Evolutionary conservation across 2,888 invertebrate genomes (phyloP), one percentile per base, ranked within the genome.

Genomic region (Aricia artaxerxes): DNA sequence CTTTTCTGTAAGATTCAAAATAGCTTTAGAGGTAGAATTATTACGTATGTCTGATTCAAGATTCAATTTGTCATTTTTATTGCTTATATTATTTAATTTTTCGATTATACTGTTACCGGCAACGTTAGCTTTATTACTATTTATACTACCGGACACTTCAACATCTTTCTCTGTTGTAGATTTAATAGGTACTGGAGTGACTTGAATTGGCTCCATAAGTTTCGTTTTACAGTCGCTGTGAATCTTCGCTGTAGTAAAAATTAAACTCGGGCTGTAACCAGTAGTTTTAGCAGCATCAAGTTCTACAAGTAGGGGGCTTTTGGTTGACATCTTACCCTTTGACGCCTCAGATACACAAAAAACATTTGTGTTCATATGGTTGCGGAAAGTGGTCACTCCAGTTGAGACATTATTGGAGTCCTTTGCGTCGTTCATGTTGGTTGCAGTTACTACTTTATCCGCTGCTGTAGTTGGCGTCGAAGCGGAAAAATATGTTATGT

Each of bases 221-320:
- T 89, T 91, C 40, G 86, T 85, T 87, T 91, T 91, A 72, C 86
- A 88, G 81, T 92, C 91, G 2, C 89, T 86, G 78, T 93, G 93
- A 83, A 94, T 94, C 89, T 93, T 94, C 7, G 94, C 94, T n/a
- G 93, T 94, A 35, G 94, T 94, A 83, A 94, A 94, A 83, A 94
- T 94, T 81, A 93, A 84, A 82, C 88, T 89, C 35, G 91, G 86
- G 81, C 80, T 89, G 80, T 87, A 89, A 64, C 82, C 83, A 69
- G 84, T 84, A 57, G 86, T 83, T 81, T 89, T 91, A 81, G 84
- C 85, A 77, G 85, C 86, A 80, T 91, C 90, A 79, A 93, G 89
- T 85, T 92, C 92, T 75, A 92, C 88, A 61, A 92, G 87, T 80
- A 91, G 85, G 84, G 90, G 88, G 82, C 83, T 90, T 87, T 90